Evolutionary conservation across 1,140 invertebrate species (phyloP), one percentile per base, ranked within the genome.

Genomic region (Ptiloglossa arizonensis): DNA sequence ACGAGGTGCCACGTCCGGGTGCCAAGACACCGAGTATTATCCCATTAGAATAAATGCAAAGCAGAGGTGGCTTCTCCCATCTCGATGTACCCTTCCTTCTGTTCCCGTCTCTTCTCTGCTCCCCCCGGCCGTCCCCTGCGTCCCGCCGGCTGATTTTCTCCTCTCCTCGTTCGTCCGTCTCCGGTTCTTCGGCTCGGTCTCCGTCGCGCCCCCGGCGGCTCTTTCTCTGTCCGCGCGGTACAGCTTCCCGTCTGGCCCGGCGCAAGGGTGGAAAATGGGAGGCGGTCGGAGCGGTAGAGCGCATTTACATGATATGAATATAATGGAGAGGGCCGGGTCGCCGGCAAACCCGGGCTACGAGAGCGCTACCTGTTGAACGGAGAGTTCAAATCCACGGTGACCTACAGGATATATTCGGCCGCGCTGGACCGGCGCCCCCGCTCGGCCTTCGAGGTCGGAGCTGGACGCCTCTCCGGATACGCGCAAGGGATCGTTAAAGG

Each of bases 241-340:
- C 56, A 62, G 48, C 44, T 38, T 80, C 75, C 62, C 62, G 64
- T 74, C 69, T 79, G 74, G 64, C 13, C 62, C 54, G 68, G 69
- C 62, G 66, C 78, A 73, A 59, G 79, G 79, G 77, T 86, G 84
- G 83, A 86, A 87, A 83, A 87, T 87, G 78, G 82, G 69, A 76
- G 83, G 76, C 84, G 81, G 82, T 50, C 60, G 63, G 54, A 77
- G 87, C 82, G 72, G 80, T 84, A 84, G 89, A 83, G 85, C 86
- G 69, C 89, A 92, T 92, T 92, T 92, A 91, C 91, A 92, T 92
- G 90, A 91, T 91, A 92, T 92, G 91, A 92, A 92, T 92, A 91
- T 92, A 92, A 92, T 92, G 89, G 87, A 91, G 91, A 90, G 90
- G 86, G 87, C 77, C 85, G 85, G 83, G 73, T 85, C 85, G 80